Evolutionary conservation across 2,797 vertebrate species (phyloP).

Genomic region (Etheostoma perlongum): DNA sequence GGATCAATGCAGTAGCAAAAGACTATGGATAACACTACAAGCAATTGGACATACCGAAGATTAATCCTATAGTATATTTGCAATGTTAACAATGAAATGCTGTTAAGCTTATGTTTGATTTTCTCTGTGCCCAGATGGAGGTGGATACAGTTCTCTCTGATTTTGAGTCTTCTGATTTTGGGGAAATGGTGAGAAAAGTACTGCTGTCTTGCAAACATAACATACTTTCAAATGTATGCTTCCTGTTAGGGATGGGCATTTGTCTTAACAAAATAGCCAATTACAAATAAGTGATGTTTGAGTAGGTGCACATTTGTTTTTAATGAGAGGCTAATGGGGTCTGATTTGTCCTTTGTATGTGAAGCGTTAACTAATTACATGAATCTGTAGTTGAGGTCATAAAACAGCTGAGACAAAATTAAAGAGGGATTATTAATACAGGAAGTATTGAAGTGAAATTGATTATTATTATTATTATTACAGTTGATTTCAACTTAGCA

Average conservation of each 20-base stretch:
- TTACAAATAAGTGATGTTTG: too few species aligned
- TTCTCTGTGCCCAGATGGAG: slow-evolving; percentile 86
- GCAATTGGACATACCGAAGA: not conserved
- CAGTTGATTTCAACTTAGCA: too few species aligned
- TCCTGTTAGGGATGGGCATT: not conserved
- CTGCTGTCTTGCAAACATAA: not conserved
- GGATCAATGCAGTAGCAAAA: not conserved
- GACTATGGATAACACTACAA: accelerated
- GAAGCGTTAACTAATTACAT: too few species aligned
- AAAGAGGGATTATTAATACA: too few species aligned
- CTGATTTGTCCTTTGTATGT: too few species aligned
- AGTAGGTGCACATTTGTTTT: too few species aligned
- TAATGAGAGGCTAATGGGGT: too few species aligned
- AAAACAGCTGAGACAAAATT: too few species aligned
- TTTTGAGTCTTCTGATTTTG: slow-evolving; percentile 96
- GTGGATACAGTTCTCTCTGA: slow-evolving; percentile 93
- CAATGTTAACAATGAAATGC: not conserved
- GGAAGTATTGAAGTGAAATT: too few species aligned
- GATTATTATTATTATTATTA: too few species aligned
- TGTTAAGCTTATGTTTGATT: not conserved
- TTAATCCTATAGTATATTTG: not conserved
- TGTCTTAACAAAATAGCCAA: not conserved
- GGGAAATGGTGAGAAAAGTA: slow-evolving; percentile 90
- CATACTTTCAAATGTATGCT: not conserved
- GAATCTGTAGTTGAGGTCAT: too few species aligned